Conservation (phyloP, 2,113 vertebrate species). For the Heliornis fulica region DNA sequence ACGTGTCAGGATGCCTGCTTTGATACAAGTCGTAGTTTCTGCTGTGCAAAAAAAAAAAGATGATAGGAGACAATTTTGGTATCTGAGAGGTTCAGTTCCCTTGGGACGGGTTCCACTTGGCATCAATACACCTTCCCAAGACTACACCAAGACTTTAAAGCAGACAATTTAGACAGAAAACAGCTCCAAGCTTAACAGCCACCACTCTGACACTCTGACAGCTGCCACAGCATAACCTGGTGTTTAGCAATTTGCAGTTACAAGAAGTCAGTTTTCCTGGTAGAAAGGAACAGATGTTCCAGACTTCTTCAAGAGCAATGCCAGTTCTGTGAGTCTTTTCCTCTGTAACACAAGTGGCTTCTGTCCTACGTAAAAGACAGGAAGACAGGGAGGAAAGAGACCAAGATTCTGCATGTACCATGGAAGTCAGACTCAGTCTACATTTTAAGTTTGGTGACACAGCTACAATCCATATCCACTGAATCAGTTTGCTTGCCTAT, state of each 20-base stretch:
- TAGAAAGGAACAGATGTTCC: not conserved
- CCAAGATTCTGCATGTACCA: not conserved
- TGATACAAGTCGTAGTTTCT: not conserved
- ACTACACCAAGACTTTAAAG: not conserved
- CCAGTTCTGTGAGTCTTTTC: not conserved
- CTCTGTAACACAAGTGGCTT: not conserved
- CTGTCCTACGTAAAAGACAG: not conserved
- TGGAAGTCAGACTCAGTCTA: not conserved
- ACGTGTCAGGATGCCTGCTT: not conserved
- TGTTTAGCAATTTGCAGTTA: slow-evolving; percentile 11
- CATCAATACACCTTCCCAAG: not conserved
- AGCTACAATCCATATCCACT: not conserved
- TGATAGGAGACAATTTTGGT: not conserved
- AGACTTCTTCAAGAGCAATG: not conserved
- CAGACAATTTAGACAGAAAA: not conserved
- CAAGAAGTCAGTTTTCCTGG: slow-evolving; percentile 4
- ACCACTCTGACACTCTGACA: not conserved
- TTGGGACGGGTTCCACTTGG: not conserved
- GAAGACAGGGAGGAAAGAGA: not conserved
- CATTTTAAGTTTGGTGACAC: not conserved
- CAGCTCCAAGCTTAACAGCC: not conserved
- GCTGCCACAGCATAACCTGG: not conserved
- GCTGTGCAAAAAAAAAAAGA: not conserved
- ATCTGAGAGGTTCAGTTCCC: not conserved
- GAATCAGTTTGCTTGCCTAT: not conserved